Evolutionary conservation across 2,888 invertebrate species (phyloP), one percentile per base, ranked within the genome.

Genomic region (Pasiphila rectangulata): DNA sequence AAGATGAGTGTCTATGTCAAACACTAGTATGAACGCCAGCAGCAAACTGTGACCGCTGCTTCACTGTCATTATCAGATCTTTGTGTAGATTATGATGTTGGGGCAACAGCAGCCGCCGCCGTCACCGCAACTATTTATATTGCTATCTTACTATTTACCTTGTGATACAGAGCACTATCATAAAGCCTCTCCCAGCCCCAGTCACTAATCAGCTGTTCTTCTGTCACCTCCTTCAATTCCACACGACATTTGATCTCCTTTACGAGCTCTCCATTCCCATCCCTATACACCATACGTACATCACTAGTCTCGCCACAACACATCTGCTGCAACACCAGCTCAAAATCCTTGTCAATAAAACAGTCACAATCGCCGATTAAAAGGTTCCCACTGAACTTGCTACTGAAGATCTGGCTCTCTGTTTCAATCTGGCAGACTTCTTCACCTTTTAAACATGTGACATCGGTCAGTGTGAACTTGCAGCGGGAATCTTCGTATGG

Each of bases 161-260:
- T 92, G 56, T 90, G 88, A 58, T 85, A 81, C 19, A 79, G 59
- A 1, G 91, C 87, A 10, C 81, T 70, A 29, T 85, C 80, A 57
- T 86, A 86, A 51, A 91, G 82, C 46, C 91, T 83, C 36, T 84
- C 79, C 67, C 87, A 84, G n/a, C 85, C 80, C 91, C 91, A 92
- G 36, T 91, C 87, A 68, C 90, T 90, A 17, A 91, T 78, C 4
- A 89, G 59, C 59, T 90, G 89, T 52, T 85, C 79, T 32, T 83
- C 79, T 1, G 84, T 82, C 1, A 88, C 77, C 29, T 84, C 80
- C 7, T 58, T 63, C 38, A 91, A 56, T 16, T 83, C 82, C 42
- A 90, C 69, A 40, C 73, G 77, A 60, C 89, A 88, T 0, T 72
- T 69, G 3, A 91, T 70, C 56, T 79, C 69, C 48, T 77, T 69